Evolutionary conservation across 2,888 invertebrate genomes (phyloP).

Genomic region (Hirtodrosophila alboralis): DNA sequence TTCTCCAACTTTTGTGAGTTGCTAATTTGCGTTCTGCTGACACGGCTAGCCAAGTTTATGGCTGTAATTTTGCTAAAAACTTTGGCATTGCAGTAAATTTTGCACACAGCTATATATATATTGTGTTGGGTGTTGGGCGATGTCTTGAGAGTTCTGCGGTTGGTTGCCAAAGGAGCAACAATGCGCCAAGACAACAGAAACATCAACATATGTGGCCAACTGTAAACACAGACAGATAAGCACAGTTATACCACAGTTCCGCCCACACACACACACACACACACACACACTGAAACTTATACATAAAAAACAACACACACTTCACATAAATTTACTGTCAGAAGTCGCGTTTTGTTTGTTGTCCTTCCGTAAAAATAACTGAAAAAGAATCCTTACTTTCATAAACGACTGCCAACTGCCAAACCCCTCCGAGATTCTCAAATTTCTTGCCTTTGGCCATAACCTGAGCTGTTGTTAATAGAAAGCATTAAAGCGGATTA

Average conservation of each 20-base stretch:
- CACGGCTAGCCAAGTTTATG: conserved; percentile 61
- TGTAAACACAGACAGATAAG: conserved; percentile 18
- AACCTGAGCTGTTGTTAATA: conserved; percentile 35
- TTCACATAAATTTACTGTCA: conserved; percentile 35
- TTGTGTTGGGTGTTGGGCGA: conserved; percentile 9
- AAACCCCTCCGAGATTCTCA: no score
- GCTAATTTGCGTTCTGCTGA: conserved; percentile 63
- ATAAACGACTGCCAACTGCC: not conserved
- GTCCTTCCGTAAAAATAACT: conserved; percentile 7
- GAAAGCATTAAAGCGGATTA: conserved; percentile 61
- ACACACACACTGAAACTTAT: conserved; percentile 1
- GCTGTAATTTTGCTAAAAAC: conserved; percentile 67
- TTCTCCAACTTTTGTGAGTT: conserved; percentile 1
- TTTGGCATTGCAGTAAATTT: conserved; percentile 66
- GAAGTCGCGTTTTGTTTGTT: conserved; percentile 39
- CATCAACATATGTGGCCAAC: conserved; percentile 63
- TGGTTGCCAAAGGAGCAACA: conserved; percentile 36
- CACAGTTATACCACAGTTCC: not conserved
- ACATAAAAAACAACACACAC: not conserved
- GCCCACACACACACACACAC: not conserved
- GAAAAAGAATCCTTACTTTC: conserved; percentile 6
- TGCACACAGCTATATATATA: conserved; percentile 21
- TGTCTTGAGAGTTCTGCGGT: conserved; percentile 1
- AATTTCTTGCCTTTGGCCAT: conserved; percentile 1
- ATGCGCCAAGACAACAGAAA: conserved; percentile 18